Conservation (phyloP, 1,140 invertebrate species). For the Atta texana region DNA sequence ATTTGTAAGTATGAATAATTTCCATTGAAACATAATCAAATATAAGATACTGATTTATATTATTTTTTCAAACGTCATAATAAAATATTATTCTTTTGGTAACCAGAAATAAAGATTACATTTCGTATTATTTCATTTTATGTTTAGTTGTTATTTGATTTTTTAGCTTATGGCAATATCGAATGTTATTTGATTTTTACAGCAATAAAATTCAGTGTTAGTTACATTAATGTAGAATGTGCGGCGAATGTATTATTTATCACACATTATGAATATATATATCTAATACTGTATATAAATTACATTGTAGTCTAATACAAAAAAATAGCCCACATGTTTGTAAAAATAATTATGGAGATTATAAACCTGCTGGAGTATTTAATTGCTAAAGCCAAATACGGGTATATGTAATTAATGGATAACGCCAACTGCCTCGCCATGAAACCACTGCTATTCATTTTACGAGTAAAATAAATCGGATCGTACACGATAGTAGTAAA, state of each 20-base stretch:
- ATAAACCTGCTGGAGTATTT: conserved; percentile 37
- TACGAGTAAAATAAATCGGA: conserved; percentile 37
- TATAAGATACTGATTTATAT: not conserved
- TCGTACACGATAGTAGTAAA: conserved; percentile 15
- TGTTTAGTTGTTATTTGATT: conserved; percentile 1
- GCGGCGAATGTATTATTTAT: not conserved
- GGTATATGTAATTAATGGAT: conserved; percentile 51
- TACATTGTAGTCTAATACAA: conserved; percentile 1
- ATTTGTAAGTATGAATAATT: not conserved
- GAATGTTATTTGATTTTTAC: not conserved
- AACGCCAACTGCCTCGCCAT: conserved; percentile 8
- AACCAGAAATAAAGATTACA: not conserved
- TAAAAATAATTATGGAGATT: conserved; percentile 34
- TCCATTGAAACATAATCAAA: not conserved
- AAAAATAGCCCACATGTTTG: not conserved
- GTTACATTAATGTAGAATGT: not conserved
- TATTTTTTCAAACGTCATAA: not conserved
- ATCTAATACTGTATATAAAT: not conserved
- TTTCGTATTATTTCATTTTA: not conserved
- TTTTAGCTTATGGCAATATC: not conserved
- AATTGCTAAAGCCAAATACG: conserved; percentile 42
- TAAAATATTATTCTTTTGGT: not conserved
- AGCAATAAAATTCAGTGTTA: not conserved
- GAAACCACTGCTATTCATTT: conserved; percentile 29
- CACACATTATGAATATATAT: not conserved